Evolutionary conservation across 2,888 invertebrate genomes (phyloP), one percentile per base, ranked within the genome.

Genomic region (Atrina japonica): DNA sequence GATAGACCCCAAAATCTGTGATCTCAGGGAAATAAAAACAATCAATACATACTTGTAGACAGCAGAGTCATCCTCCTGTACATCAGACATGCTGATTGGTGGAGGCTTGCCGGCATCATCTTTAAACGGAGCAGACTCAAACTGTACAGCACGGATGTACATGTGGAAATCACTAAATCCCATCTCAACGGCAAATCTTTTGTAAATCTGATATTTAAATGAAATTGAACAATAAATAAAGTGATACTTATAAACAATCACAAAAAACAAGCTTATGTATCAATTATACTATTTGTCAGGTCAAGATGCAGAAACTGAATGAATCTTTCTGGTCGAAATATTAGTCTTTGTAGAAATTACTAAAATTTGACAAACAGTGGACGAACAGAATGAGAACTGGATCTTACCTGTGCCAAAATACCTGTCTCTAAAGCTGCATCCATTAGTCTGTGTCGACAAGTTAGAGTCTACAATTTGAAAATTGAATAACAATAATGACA

Each of bases 141-240:
- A 89, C 82, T 89, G 89, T 25, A 89, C 86, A 70, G 84, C 86
- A 56, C 90, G 80, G 75, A 91, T 77, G 73, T 85, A 88, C 77
- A 90, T 76, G 76, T 91, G 90, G 55, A 81, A 90, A 30, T 90
- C 90, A 61, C 89, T 89, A 74, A 84, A 89, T 0, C 88, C 88
- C 85, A 91, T 83, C 45, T 87, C 86, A 14, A 67, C 68, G 1
- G 89, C 86, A 73, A 88, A 88, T 30, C 81, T 78, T 67, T 78
- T 82, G 80, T 91, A 91, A 7, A 90, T 81, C 88, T 88, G 35
- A 7, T 11, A 35, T 35, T 35, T 11, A 35, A 35, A 35, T 35
- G 35, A 35, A 7, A 35, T 5, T 77, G 18, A 70, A 73, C 29
- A 27, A 29, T 29, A 16, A n/a, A 14, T 29, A 16, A 3, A 25